Conservation (phyloP, 2,888 invertebrate species). For the Callyntrura guangdongensis region DNA sequence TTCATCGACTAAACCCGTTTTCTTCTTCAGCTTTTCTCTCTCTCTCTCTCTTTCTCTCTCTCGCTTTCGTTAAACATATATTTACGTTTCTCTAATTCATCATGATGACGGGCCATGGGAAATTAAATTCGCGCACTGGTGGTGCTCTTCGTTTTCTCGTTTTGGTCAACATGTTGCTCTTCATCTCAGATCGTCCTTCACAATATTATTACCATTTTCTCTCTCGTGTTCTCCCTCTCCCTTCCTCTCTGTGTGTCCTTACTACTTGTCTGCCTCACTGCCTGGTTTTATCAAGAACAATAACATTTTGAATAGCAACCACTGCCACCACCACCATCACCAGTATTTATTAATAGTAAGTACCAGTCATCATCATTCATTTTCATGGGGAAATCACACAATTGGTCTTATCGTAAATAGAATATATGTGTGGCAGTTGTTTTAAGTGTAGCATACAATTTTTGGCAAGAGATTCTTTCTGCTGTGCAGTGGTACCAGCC, state of each 20-base stretch:
- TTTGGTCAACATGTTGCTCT: slow-evolving; percentile 52
- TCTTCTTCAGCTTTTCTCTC: no score
- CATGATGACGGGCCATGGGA: slow-evolving; percentile 34
- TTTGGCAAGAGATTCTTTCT: background rate
- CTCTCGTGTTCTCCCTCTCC: background rate
- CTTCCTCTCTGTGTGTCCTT: background rate
- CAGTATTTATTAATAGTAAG: no score
- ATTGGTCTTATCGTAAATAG: slow-evolving; percentile 9
- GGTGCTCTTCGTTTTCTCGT: background rate
- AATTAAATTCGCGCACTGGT: slow-evolving; percentile 22
- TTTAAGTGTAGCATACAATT: slow-evolving; percentile 16
- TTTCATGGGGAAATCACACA: slow-evolving; percentile 42
- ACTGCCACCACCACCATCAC: background rate
- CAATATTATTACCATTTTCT: background rate
- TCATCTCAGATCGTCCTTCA: slow-evolving; percentile 1
- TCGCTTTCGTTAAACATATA: background rate
- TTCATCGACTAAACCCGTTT: slow-evolving; percentile 11
- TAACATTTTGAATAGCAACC: slow-evolving; percentile 34
- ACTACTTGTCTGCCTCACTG: background rate
- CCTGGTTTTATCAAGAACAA: slow-evolving; percentile 21
- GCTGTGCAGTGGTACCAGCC: background rate
- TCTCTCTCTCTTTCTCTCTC: background rate
- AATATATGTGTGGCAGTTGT: no score
- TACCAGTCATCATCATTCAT: slow-evolving; percentile 52
- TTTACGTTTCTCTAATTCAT: background rate